Evolutionary conservation across 2,113 vertebrate species (phyloP), one percentile per base, ranked within the genome.

Genomic region (Mirounga angustirostris): DNA sequence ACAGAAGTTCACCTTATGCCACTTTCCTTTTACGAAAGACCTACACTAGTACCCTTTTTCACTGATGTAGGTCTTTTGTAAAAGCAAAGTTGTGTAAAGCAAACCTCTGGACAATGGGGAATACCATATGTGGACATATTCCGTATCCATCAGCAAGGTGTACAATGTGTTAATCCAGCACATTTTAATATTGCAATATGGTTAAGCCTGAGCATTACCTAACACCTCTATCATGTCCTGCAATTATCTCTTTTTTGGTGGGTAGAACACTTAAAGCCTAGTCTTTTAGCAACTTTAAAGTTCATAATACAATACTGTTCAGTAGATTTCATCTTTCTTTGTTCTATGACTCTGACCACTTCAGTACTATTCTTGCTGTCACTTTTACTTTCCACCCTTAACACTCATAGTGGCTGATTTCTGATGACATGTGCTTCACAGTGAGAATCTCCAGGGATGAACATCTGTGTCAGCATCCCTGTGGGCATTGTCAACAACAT

Each of bases 401-500:
- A 43, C 33, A n/a, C 5, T 74, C 15, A 14, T 1, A 12, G 9
- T 14, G 43, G 21, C 5, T 61, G 6, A 2, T 10, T 67, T 50
- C 13, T 33, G 22, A 85, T 61, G 28, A 65, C 9, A 40, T 18
- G 4, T 22, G 40, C 7, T 13, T 6, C 7, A 1, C 0, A 2
- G 5, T 16, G 43, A 83, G 28, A 54, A 12, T n/a, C 12, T 93
- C 40, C 33, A 36, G 26, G 0, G 14, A 30, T 40, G 28, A 84
- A 4, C 2, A 3, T 5, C 28, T 3, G 8, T 33, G 21, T 63
- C 74, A 7, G 50, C 15, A 22, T 7, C 14, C 4, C 26, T 19
- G 6, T 30, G 2, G 40, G 1, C 4, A 11, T 28, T 18, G 16
- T 13, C 24, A 59, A 7, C 9, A 46, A 2, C 4, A 1, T 54